phyloP scores from a whole-genome alignment of 2,888 invertebrate species.

The Quadroppia sp. region DNA sequence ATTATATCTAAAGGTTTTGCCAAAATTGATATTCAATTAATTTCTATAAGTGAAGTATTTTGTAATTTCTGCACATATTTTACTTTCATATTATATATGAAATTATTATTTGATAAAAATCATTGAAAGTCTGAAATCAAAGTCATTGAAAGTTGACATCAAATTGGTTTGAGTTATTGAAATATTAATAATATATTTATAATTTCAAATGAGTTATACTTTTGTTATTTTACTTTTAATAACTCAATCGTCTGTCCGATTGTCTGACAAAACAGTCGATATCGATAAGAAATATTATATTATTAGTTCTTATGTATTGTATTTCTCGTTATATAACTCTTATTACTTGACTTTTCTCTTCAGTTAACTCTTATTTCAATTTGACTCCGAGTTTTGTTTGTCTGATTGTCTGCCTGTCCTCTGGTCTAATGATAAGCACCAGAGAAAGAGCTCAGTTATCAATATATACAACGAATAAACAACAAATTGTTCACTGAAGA shows the following conservation, averaged over 20 bases:
- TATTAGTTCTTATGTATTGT: neutral
- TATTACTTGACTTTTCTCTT: neutral
- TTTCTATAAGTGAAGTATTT: too few relatives aligned
- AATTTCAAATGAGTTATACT: neutral
- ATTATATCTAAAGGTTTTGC: too few relatives aligned
- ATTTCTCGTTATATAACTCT: neutral
- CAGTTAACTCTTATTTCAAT: neutral
- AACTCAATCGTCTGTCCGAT: neutral
- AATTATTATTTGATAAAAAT: too few relatives aligned
- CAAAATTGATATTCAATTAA: too few relatives aligned
- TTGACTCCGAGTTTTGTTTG: neutral
- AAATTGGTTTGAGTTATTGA: too few relatives aligned
- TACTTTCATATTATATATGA: too few relatives aligned
- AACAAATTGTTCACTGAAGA: slow-evolving; percentile 9
- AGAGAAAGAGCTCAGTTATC: slow-evolving; percentile 7
- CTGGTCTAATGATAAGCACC: neutral
- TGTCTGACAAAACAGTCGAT: neutral
- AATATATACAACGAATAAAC: neutral
- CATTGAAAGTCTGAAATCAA: too few relatives aligned
- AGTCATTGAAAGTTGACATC: too few relatives aligned
- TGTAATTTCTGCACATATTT: too few relatives aligned
- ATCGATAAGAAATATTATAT: slow-evolving; percentile 8
- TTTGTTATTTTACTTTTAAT: neutral
- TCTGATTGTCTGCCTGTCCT: neutral
- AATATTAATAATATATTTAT: too few relatives aligned